Percentiles rank a stretch among this genome's conserved stretches.
These are phyloP conservation scores for Eonycteris spelaea DNA, from an alignment of 2,113 vertebrate genomes.

Conservation along the genomic window DNA sequence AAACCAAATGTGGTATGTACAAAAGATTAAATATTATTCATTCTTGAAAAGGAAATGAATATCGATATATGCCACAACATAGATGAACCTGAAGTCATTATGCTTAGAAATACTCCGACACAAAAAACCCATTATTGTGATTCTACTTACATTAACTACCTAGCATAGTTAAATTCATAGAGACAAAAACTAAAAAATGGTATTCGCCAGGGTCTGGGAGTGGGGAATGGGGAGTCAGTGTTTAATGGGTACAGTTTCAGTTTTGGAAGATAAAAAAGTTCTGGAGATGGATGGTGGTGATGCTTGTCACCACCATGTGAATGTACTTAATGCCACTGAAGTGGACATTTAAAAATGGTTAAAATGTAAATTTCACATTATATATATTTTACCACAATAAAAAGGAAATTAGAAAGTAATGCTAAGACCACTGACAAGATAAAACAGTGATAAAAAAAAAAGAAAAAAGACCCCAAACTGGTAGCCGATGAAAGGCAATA, in stretches of 20 bases:
- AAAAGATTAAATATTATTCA: not conserved
- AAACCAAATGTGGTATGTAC: not conserved
- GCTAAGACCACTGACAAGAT: not conserved
- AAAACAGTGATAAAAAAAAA: not conserved
- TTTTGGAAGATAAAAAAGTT: not conserved
- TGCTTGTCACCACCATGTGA: too few species aligned
- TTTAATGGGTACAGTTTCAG: not conserved
- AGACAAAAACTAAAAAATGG: not conserved
- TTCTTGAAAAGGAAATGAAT: not conserved
- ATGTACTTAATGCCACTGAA: not conserved
- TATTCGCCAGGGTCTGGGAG: not conserved
- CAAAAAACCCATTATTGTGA: not conserved
- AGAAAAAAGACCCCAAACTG: not conserved
- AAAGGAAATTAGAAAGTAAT: not conserved
- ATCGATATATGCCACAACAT: not conserved
- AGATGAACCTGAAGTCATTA: not conserved
- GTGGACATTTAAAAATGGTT: not conserved
- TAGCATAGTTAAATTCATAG: not conserved
- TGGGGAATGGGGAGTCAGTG: not conserved
- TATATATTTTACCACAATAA: not conserved
- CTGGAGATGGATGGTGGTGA: not conserved
- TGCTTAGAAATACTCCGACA: not conserved
- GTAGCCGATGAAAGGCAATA: not conserved
- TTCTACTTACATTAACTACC: not conserved
- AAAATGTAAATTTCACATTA: not conserved